Evolutionary conservation across 1,140 invertebrate species (phyloP).

Genomic region (Caligus rogercresseyi): DNA sequence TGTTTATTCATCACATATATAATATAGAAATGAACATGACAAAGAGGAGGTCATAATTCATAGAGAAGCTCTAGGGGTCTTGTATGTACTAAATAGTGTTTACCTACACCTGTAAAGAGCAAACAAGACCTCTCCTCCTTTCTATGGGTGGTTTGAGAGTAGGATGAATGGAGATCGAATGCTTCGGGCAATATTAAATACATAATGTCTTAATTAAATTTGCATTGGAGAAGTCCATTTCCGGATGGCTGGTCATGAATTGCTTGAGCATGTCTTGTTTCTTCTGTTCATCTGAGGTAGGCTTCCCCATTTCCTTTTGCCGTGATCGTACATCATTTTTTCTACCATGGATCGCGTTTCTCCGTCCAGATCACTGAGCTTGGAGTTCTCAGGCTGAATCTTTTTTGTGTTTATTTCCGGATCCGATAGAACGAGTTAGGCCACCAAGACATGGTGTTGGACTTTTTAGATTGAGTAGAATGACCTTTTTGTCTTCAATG

Average conservation of each 20-base stretch:
- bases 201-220: slow-evolving; percentile 93
- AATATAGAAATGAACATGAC: too few relatives aligned
- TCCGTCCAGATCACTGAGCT: slow-evolving; percentile 88
- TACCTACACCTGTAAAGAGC: too few relatives aligned
- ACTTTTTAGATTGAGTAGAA: slow-evolving; percentile 83
- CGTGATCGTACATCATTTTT: slow-evolving; percentile 99
- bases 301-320: slow-evolving; percentile 76
- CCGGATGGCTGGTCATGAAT: slow-evolving; percentile 98
- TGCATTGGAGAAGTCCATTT: slow-evolving; percentile 99
- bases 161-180: too few relatives aligned
- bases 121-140: too few relatives aligned
- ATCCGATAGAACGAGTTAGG: slow-evolving; percentile 63
- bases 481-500: slow-evolving; percentile 66
- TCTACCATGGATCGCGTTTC: slow-evolving; percentile 93
- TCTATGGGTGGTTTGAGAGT: too few relatives aligned
- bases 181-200: too few relatives aligned
- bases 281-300: slow-evolving; percentile 97
- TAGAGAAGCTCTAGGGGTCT: too few relatives aligned
- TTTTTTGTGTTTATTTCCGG: slow-evolving; percentile 95
- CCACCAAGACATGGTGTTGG: slow-evolving; percentile 99
- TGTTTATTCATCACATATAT: too few relatives aligned
- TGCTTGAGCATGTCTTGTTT: slow-evolving; percentile 94
- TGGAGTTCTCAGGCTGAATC: slow-evolving; percentile 94
- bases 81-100: too few relatives aligned
- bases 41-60: too few relatives aligned